Base-by-base conservation (phyloP, 1,140 invertebrate species). In the Cherax destructor region DNA sequence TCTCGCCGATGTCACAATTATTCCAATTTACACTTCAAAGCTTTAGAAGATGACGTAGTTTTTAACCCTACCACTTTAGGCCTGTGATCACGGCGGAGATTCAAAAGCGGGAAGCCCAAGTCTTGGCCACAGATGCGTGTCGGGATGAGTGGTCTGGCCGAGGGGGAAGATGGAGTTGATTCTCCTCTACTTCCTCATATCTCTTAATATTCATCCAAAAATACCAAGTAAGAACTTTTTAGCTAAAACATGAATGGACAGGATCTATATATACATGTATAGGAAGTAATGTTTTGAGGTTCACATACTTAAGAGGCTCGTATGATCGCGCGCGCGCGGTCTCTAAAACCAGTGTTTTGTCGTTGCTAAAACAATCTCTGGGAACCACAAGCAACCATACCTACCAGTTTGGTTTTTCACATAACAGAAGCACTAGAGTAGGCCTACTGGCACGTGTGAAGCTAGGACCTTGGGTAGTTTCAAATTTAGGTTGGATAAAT, bases 51-150 rank as follows among this genome's bases (percentile, higher is more conserved):
- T 74, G 69, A 13, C 61, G 18, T 6, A 7, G n/a, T 10, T 74
- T 74, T 24, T 24, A 9, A 9, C n/a, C n/a, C 24, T 30, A n/a
- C n/a, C 69, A 74, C 24, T 74, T 74, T 41, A 74, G 69, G 69
- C 69, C 69, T 74, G 69, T 74, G 69, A 74, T 74, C n/a, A 9
- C 6, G 69, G 69, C 11, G n/a, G n/a, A 74, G 69, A 74, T 74
- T 74, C 24, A 74, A 74, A 30, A n/a, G 69, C n/a, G 69, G 69
- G 69, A 74, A 30, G 69, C 16, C n/a, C 21, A 24, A 30, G 69
- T 21, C 69, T 3, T 30, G 7, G 24, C n/a, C 69, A 5, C n/a
- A 9, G 69, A 4, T 30, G 69, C 24, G n/a, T 24, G 69, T 74
- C 11, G 4, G n/a, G n/a, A 30, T 7, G n/a, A 74, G n/a, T 74